Evolutionary conservation across 2,113 vertebrate species (phyloP), one percentile per base, ranked within the genome.

Genomic region (Oncorhynchus clarkii): DNA sequence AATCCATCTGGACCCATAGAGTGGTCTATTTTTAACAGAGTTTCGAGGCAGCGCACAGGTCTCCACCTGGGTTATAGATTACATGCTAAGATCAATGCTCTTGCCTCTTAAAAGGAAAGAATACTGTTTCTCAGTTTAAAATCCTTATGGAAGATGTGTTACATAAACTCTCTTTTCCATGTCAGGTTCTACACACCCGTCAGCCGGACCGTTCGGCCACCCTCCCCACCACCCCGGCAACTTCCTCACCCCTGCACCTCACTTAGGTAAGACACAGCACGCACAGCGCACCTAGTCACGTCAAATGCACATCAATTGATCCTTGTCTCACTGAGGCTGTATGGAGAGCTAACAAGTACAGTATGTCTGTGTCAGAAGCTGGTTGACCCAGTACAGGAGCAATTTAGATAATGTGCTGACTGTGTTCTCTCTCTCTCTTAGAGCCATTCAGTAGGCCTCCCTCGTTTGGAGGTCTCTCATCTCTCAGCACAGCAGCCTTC

Each of bases 401-500:
- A 54, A 18, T 45, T 11, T 45, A 11, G 39, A 45, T 11, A 45
- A 45, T 16, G 13, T 18, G 12, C 51, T 54, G 4, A 51, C 49
- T 51, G 34, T 39, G 31, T 34, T 54, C 4, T 16, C 13, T 5
- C 51, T 45, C 84, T 88, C 75, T 78, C 74, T 75, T 84, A 99
- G 97, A 99, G 91, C 95, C 96, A 76, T 99, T 99, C 90, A 93
- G 94, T 73, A 91, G 97, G 75, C 95, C 97, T 0, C 75, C 95
- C 2, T 95, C 96, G 0, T 99, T 99, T 91, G 95, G 95, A 6
- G 95, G 97, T 67, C 95, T 99, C 18, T 95, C 94, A 2, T 88
- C 97, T 1, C 95, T 99, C 80, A 96, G 97, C 73, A 95, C 96
- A 75, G 97, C 96, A 27, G 97, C 97, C 87, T 99, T 99, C 59